These are phyloP conservation scores for Danionella dracula DNA, from an alignment of 2,797 vertebrate genomes.

Conservation along the genomic window DNA sequence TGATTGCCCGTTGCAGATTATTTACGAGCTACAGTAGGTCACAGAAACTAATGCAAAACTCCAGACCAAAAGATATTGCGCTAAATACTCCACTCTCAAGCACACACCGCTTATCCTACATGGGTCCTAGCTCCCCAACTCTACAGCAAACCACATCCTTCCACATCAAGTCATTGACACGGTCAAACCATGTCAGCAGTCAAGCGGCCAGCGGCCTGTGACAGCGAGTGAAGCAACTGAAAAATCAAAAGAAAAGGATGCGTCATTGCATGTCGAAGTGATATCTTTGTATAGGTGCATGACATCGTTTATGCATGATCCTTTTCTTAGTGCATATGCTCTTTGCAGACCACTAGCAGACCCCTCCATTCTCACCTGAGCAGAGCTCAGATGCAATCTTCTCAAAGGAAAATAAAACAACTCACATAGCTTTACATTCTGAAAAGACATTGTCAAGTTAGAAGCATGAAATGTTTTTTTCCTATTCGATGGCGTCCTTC, in stretches of 20 bases:
- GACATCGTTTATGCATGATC: conserved; percentile 67
- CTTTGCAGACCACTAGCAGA: conserved; percentile 67
- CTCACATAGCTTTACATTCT: conserved; percentile 59
- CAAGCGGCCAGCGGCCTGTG: conserved; percentile 46
- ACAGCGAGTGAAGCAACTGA: conserved; percentile 56
- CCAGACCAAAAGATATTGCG: conserved; percentile 54
- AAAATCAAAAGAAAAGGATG: conserved; percentile 49
- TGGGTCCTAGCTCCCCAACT: conserved; percentile 28
- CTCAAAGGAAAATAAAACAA: conserved; percentile 37
- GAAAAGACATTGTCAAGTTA: conserved; percentile 54
- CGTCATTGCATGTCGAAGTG: conserved; percentile 71
- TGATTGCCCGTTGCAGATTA: conserved; percentile 51
- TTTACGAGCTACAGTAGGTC: conserved; percentile 47
- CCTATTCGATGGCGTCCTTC: conserved; percentile 48
- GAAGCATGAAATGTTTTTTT: conserved; percentile 49
- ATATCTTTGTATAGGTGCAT: conserved; percentile 77
- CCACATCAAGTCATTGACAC: conserved; percentile 36
- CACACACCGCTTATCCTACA: conserved; percentile 47
- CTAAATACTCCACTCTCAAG: conserved; percentile 65
- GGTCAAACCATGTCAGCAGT: conserved; percentile 12
- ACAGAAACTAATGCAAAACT: conserved; percentile 51
- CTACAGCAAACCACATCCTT: conserved; percentile 42
- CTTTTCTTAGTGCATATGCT: conserved; percentile 76
- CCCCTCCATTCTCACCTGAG: conserved; percentile 57
- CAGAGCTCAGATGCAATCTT: conserved; percentile 48